Percentiles rank a stretch among this genome's conserved stretches.
These are phyloP conservation scores for Brienomyrus longianalis DNA, from an alignment of 2,113 vertebrate genomes.

Conservation along the genomic window DNA sequence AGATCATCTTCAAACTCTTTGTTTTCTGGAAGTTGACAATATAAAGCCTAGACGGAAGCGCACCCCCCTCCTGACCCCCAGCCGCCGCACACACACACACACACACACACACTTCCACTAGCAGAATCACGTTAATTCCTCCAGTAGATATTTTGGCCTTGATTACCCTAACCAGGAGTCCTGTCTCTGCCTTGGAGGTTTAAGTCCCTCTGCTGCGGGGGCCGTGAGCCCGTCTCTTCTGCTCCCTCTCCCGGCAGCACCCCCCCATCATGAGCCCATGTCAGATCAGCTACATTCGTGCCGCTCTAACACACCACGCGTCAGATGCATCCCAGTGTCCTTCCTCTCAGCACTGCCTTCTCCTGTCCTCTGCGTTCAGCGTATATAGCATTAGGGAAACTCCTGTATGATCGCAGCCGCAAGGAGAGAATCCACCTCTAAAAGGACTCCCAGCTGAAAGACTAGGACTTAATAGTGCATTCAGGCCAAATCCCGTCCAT, in stretches of 20 bases:
- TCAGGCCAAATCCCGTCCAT: not conserved
- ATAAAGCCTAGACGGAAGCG: not conserved
- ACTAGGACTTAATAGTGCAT: not conserved
- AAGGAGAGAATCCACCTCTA: conserved; percentile 18
- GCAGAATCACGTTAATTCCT: no score
- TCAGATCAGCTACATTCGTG: not conserved
- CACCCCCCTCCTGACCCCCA: no score
- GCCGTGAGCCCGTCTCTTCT: not conserved
- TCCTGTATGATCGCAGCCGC: conserved; percentile 17
- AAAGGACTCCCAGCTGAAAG: not conserved
- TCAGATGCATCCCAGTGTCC: conserved; percentile 20
- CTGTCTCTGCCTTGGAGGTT: not conserved
- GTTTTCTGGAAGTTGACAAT: not conserved
- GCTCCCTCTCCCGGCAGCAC: not conserved
- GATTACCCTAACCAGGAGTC: not conserved
- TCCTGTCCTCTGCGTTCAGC: conserved; percentile 25
- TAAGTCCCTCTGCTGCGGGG: not conserved
- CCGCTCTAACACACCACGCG: not conserved
- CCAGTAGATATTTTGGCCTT: no score
- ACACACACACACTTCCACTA: no score
- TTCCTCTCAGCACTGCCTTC: conserved; percentile 39
- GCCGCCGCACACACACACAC: no score
- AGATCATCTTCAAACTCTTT: not conserved
- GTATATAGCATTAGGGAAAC: conserved; percentile 18
- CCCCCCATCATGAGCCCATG: not conserved